Percentiles rank a stretch among this genome's conserved stretches.
These are phyloP conservation scores for Pipistrellus kuhlii DNA, from an alignment of 2,797 vertebrate genomes.

Conservation along the genomic window DNA sequence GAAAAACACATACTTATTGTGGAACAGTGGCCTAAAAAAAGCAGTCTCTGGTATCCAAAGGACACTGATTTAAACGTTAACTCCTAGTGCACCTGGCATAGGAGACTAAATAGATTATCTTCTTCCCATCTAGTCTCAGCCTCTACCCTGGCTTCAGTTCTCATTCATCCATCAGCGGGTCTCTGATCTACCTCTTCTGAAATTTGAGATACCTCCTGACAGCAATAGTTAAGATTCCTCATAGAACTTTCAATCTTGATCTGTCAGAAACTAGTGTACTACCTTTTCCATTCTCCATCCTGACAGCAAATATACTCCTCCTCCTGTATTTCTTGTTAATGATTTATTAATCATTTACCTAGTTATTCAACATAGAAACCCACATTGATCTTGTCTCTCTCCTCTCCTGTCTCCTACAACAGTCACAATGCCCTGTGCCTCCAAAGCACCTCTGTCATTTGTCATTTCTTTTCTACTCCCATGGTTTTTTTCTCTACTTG, in stretches of 20 bases:
- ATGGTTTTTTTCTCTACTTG: not conserved
- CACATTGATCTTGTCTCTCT: not conserved
- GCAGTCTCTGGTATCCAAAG: not conserved
- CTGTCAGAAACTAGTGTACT: not conserved
- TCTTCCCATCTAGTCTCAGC: not conserved
- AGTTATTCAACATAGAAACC: not conserved
- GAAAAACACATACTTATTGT: not conserved
- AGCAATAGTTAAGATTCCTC: not conserved
- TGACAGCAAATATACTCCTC: not conserved
- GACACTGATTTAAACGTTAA: not conserved
- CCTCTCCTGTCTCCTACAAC: not conserved
- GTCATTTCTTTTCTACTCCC: not conserved
- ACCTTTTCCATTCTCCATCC: not conserved
- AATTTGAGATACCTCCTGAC: not conserved
- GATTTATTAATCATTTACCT: not conserved
- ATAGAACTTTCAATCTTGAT: not conserved
- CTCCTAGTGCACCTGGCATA: not conserved
- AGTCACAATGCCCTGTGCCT: not conserved
- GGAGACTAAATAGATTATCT: not conserved
- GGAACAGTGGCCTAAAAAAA: not conserved
- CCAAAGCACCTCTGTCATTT: not conserved
- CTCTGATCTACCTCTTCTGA: not conserved
- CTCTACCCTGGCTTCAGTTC: not conserved
- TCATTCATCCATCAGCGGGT: too few species aligned
- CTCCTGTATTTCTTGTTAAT: not conserved